These are phyloP conservation scores for Dasysyrphus albostriatus DNA, from an alignment of 2,888 invertebrate genomes.

Conservation along the genomic window DNA sequence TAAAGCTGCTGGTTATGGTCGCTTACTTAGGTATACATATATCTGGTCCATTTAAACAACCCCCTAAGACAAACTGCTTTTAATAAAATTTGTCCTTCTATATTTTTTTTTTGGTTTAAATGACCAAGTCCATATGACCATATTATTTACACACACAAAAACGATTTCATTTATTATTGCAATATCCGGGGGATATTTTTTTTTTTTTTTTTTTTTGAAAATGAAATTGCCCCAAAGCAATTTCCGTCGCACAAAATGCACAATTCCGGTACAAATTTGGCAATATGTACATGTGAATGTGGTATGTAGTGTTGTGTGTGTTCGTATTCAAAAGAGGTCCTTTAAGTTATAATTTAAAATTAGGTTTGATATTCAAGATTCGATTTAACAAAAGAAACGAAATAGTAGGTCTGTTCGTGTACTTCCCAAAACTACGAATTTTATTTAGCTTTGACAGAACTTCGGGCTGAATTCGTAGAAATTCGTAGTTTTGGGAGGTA, in stretches of 20 bases:
- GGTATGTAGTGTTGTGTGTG: background rate
- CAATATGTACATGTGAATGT: background rate
- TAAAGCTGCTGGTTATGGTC: background rate
- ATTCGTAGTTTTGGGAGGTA: too few relatives aligned
- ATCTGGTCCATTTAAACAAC: constrained; percentile 11
- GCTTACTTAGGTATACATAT: background rate
- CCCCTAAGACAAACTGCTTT: constrained; percentile 2
- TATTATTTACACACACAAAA: constrained; percentile 40
- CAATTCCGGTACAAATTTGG: constrained; percentile 50
- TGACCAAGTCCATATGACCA: constrained; percentile 4
- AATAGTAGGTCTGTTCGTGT: too few relatives aligned
- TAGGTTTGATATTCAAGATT: background rate
- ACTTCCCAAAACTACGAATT: too few relatives aligned
- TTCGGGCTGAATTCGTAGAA: too few relatives aligned
- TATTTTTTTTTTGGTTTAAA: background rate
- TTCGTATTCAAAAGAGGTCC: background rate
- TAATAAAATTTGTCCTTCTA: background rate
- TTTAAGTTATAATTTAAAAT: background rate
- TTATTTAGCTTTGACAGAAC: too few relatives aligned
- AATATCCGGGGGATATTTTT: constrained; percentile 54
- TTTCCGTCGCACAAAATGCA: constrained; percentile 48
- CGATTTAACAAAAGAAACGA: background rate
- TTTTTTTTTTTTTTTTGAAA: constrained; percentile 45
- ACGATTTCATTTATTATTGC: constrained; percentile 58
- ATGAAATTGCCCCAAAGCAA: constrained; percentile 54